Evolutionary conservation across 2,113 vertebrate species (phyloP), one percentile per base, ranked within the genome.

Genomic region (Myiozetetes cayanensis): DNA sequence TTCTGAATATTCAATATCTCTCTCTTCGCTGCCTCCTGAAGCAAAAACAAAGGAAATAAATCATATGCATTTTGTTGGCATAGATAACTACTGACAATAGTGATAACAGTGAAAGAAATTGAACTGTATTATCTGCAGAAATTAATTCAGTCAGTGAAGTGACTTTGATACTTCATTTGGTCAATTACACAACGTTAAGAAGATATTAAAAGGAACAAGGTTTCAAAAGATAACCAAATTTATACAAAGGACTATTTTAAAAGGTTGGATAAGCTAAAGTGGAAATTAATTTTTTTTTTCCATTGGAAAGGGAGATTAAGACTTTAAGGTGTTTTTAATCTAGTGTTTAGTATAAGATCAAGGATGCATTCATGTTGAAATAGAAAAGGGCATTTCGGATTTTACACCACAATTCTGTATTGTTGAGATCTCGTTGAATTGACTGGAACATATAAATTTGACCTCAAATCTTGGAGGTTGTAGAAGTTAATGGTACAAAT

Each of bases 21-120:
- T 66, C 37, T 78, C 39, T 88, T 87, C 37, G 53, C 33, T 73
- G 71, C 41, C 24, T 76, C 49, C 53, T 94, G 62, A 94, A 85
- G 43, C 76, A 77, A 89, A 95, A 94, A 80, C 68, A 86, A 86
- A 52, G 39, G 81, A 92, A 73, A 80, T 88, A 47, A 90, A 80
- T 74, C 24, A 37, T 39, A 63, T n/a, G 27, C 8, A 46, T 56
- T 84, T 73, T 77, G 20, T 68, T 80, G 65, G 46, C 30, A 22
- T 77, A n/a, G 62, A 71, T 67, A 89, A 75, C 37, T 93, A 21
- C 44, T 80, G 27, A 59, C 41, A 81, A n/a, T 39, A 87, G 23
- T 66, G 65, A 85, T 28, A 88, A 22, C 24, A 72, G n/a, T 44
- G 35, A 81, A 91, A 85, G 28, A 94, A 89, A 85, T 71, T 52